These are phyloP conservation scores for Cyanoliseus patagonus DNA, from an alignment of 2,113 vertebrate species.

Conservation along the genomic window DNA sequence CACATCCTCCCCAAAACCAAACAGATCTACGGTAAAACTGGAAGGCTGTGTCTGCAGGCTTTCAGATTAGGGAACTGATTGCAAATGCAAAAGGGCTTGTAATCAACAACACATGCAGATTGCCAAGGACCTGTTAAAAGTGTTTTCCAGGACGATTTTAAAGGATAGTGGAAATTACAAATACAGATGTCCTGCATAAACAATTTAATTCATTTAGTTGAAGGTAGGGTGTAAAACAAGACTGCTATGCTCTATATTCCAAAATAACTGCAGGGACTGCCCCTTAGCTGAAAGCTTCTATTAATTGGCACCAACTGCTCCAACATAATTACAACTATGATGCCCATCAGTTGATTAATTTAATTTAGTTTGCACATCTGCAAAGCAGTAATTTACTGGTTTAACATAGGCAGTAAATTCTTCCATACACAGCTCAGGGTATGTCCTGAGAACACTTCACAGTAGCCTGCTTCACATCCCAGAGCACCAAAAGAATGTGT, in stretches of 20 bases:
- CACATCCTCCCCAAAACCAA: not conserved
- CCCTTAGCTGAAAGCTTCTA: not conserved
- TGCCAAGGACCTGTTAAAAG: fast-evolving
- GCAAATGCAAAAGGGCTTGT: not conserved
- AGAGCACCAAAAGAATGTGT: not conserved
- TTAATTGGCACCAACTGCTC: not conserved
- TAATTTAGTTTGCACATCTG: not conserved
- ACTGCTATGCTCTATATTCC: not conserved
- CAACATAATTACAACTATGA: not conserved
- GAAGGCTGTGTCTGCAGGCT: not conserved
- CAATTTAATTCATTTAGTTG: not conserved
- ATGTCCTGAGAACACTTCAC: not conserved
- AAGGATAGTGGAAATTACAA: not conserved
- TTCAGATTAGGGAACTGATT: not conserved
- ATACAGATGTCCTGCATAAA: not conserved
- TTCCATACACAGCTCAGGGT: not conserved
- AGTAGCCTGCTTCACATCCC: not conserved
- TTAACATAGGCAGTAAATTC: not conserved
- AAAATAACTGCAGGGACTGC: not conserved
- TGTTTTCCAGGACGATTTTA: not conserved
- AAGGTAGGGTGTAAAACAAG: not conserved
- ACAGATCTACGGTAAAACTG: not conserved
- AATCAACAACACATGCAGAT: not conserved
- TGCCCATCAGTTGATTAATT: not conserved
- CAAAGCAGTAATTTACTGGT: not conserved